These are phyloP conservation scores for Leptopilina clavipes DNA, from an alignment of 1,140 invertebrate species.

Conservation along the genomic window DNA sequence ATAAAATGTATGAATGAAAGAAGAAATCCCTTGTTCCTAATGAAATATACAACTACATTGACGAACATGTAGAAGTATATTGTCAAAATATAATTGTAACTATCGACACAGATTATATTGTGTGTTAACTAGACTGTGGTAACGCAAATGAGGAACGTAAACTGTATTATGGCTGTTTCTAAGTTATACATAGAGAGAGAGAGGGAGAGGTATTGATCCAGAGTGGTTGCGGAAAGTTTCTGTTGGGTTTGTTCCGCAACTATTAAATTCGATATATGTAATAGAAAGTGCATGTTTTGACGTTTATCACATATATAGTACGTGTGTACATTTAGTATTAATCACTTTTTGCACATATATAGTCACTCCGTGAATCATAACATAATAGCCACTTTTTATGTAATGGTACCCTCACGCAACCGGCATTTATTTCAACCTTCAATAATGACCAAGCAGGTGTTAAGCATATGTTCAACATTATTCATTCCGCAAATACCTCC, in stretches of 20 bases:
- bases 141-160: conserved; percentile 1
- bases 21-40: too few relatives aligned
- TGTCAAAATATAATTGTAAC: background rate
- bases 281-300: conserved; percentile 6
- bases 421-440: conserved; percentile 14
- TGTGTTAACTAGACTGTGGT: background rate
- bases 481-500: background rate
- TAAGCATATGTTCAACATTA: conserved; percentile 29
- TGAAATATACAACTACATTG: too few relatives aligned
- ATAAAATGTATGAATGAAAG: too few relatives aligned
- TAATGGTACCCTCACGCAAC: conserved; percentile 23
- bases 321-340: background rate
- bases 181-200: background rate
- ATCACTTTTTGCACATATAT: background rate
- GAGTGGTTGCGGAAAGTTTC: background rate
- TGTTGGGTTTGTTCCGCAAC: background rate
- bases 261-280: background rate
- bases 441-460: conserved; percentile 31
- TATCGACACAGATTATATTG: background rate
- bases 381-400: conserved; percentile 9
- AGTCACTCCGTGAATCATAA: background rate
- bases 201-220: background rate
- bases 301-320: background rate
- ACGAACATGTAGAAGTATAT: too few relatives aligned
- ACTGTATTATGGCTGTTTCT: too few relatives aligned